phyloP scores from a whole-genome alignment of 1,140 invertebrate genomes.

The Myzus persicae region DNA sequence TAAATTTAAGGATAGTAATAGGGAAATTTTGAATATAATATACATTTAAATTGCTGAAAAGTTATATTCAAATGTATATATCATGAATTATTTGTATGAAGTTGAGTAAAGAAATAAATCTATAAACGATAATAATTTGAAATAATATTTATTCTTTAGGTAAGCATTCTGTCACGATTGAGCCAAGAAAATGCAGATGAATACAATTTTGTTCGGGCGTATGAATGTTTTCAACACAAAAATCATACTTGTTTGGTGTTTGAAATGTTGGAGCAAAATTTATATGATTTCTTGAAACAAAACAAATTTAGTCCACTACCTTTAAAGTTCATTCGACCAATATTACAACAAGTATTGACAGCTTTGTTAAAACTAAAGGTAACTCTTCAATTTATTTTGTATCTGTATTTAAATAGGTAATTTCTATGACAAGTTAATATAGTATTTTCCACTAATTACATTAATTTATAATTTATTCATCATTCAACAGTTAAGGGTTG shows the following conservation, averaged over 20 bases:
- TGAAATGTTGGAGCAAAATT: slow-evolving; percentile 99
- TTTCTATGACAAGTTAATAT: neutral
- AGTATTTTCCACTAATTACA: no score
- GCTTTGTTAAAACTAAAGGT: slow-evolving; percentile 97
- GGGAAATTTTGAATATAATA: no score
- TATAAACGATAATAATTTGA: neutral
- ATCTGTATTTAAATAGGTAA: neutral
- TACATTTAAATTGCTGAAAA: no score
- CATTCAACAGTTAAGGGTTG: slow-evolving; percentile 36
- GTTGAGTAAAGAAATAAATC: no score
- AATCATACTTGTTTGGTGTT: slow-evolving; percentile 99
- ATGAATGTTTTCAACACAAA: slow-evolving; percentile 99
- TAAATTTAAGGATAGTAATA: no score
- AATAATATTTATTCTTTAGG: slow-evolving; percentile 68
- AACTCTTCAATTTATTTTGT: slow-evolving; percentile 60
- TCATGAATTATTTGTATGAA: no score
- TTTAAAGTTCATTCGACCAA: slow-evolving; percentile 97
- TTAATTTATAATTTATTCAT: neutral
- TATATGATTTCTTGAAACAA: slow-evolving; percentile 99
- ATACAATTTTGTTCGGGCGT: slow-evolving; percentile 99
- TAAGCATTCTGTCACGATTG: slow-evolving; percentile 94
- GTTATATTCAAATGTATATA: no score
- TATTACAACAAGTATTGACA: slow-evolving; percentile 93
- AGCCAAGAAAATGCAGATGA: slow-evolving; percentile 99
- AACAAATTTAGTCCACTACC: slow-evolving; percentile 99